These are phyloP conservation scores for Drosophila pseudotakahashii DNA, from an alignment of 2,888 invertebrate genomes.

Conservation along the genomic window DNA sequence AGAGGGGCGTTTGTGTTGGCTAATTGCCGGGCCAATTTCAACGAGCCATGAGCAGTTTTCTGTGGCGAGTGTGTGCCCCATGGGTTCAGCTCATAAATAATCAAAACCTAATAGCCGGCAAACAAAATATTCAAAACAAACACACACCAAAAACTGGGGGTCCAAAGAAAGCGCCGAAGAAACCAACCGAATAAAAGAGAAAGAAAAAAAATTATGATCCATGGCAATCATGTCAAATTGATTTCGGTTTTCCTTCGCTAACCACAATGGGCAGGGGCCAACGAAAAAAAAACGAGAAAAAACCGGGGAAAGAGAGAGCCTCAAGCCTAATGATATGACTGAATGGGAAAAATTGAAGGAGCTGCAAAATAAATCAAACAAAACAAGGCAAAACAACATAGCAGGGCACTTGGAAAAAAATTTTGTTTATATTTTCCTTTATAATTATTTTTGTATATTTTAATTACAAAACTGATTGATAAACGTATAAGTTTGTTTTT, in stretches of 20 bases:
- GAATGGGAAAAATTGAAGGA: constrained; percentile 64
- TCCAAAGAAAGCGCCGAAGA: constrained; percentile 46
- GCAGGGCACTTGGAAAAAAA: constrained; percentile 7
- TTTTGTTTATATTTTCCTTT: background rate
- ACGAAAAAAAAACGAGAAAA: constrained; percentile 15
- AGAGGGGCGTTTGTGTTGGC: constrained; percentile 47
- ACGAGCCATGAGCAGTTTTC: constrained; percentile 52
- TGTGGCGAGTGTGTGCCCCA: constrained; percentile 18
- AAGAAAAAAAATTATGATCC: constrained; percentile 67
- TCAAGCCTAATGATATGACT: constrained; percentile 32
- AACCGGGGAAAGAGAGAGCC: constrained; percentile 19
- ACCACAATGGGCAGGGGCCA: constrained; percentile 41
- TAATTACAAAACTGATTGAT: too few relatives aligned
- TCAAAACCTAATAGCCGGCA: constrained; percentile 60
- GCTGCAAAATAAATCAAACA: constrained; percentile 79
- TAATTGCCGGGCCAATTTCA: constrained; percentile 68
- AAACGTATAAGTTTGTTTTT: too few relatives aligned
- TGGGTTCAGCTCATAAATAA: constrained; percentile 64
- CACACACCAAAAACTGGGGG: constrained; percentile 33
- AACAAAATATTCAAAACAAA: constrained; percentile 59
- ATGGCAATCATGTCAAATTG: constrained; percentile 78
- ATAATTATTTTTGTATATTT: background rate
- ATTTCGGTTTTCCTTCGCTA: constrained; percentile 54
- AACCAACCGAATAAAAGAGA: constrained; percentile 25
- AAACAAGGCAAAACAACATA: constrained; percentile 51